Percentiles rank a stretch among this genome's conserved stretches.
Evolutionary conservation across 2,888 invertebrate genomes (phyloP).

Genomic region (Archips crataeganus): DNA sequence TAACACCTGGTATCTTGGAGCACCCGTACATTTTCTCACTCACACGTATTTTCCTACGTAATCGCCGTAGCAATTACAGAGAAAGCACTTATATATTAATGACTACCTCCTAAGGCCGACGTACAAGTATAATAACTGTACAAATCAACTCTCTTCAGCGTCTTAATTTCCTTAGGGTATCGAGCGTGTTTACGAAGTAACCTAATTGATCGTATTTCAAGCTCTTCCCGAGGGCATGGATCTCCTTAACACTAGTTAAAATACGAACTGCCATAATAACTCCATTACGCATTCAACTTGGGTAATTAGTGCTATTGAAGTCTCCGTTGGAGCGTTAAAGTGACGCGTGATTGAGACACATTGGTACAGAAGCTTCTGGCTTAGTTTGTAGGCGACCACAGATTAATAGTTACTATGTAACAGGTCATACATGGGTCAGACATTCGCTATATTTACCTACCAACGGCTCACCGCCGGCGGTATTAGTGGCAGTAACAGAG

Average conservation of each 20-base stretch:
- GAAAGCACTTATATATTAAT: constrained; percentile 16
- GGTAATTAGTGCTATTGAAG: constrained; percentile 15
- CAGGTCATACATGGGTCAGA: no score
- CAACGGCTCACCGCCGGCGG: no score
- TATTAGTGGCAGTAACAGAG: no score
- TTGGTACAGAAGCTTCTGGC: constrained; percentile 5
- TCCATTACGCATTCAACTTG: constrained; percentile 26
- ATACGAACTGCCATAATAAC: constrained; percentile 21
- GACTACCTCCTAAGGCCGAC: constrained; percentile 4
- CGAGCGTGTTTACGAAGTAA: constrained; percentile 26
- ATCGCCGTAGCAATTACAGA: not conserved
- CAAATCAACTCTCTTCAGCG: constrained; percentile 17
- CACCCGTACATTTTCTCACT: not conserved
- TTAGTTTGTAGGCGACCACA: not conserved
- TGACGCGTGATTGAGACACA: constrained; percentile 27
- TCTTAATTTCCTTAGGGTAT: constrained; percentile 22
- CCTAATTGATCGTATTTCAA: constrained; percentile 36
- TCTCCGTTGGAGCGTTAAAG: constrained; percentile 17
- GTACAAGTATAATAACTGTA: not conserved
- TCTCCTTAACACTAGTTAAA: constrained; percentile 21
- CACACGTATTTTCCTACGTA: not conserved
- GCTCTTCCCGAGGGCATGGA: constrained; percentile 2
- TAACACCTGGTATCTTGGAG: not conserved
- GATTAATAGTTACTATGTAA: no score
- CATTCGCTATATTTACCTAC: no score